A percentile compares a stretch with the other conserved stretches of the same genome.
Conservation (phyloP, 2,888 invertebrate genomes). For the Petrolisthes cinctipes region DNA sequence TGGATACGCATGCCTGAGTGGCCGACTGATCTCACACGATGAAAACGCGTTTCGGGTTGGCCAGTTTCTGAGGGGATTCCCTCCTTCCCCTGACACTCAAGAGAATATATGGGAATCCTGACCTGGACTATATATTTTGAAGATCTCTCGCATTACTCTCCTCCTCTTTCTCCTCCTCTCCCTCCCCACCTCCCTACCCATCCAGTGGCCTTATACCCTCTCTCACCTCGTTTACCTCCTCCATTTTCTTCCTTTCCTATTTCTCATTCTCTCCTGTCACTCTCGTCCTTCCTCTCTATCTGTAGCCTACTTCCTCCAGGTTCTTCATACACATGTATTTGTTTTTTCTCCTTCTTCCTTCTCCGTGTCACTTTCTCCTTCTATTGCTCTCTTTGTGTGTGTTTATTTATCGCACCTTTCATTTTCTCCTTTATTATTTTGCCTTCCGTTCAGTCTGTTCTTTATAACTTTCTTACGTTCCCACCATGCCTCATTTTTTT, state of each 20-base stretch:
- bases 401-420: not conserved
- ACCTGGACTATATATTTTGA: not conserved
- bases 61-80: not conserved
- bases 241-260: not conserved
- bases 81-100: not conserved
- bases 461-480: not conserved
- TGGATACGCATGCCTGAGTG: conserved; percentile 45
- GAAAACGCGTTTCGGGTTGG: not conserved
- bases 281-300: not conserved
- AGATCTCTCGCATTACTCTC: not conserved
- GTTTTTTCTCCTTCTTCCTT: not conserved
- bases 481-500: not conserved
- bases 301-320: not conserved
- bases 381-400: not conserved
- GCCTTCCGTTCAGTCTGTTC: not conserved
- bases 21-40: conserved; percentile 2
- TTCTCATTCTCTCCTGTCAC: not conserved
- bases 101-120: too few relatives aligned
- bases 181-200: not conserved
- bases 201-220: not conserved
- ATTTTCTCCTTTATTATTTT: not conserved
- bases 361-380: not conserved
- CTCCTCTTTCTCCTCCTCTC: not conserved
- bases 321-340: not conserved
- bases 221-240: not conserved